Percentiles rank a stretch among this genome's conserved stretches.
Conservation (phyloP, 2,797 vertebrate genomes). For the Coregonus sp. region DNA sequence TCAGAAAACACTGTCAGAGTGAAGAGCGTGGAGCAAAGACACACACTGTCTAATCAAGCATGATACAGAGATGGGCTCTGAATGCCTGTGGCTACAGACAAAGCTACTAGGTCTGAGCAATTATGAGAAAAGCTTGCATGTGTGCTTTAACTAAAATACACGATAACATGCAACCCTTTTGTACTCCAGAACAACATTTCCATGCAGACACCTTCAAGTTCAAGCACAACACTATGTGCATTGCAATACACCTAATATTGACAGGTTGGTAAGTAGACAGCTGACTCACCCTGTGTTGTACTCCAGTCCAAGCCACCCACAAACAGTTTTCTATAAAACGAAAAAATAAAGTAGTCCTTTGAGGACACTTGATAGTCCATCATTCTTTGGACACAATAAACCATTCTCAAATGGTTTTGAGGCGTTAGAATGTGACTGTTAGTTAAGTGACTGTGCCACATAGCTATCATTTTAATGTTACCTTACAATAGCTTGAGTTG, state of each 20-base stretch:
- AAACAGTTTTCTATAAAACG: slow-evolving; percentile 92
- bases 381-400: too few relatives aligned
- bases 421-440: background rate
- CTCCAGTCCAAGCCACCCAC: slow-evolving; percentile 99
- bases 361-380: background rate
- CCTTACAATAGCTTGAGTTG: background rate
- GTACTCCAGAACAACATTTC: background rate
- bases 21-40: slow-evolving; percentile 44
- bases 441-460: background rate
- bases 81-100: slow-evolving; percentile 35
- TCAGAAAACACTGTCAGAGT: slow-evolving; percentile 49
- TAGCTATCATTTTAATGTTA: background rate
- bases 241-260: background rate
- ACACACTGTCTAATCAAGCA: slow-evolving; percentile 49
- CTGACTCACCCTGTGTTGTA: slow-evolving; percentile 93
- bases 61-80: slow-evolving; percentile 32
- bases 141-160: slow-evolving; percentile 1
- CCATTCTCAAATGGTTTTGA: too few relatives aligned
- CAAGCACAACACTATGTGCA: background rate
- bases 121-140: background rate
- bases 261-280: background rate
- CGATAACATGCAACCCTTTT: background rate
- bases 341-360: slow-evolving; percentile 15
- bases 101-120: background rate
- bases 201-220: background rate